Evolutionary conservation across 2,113 vertebrate species (phyloP), one percentile per base, ranked within the genome.

Genomic region (Riparia riparia): DNA sequence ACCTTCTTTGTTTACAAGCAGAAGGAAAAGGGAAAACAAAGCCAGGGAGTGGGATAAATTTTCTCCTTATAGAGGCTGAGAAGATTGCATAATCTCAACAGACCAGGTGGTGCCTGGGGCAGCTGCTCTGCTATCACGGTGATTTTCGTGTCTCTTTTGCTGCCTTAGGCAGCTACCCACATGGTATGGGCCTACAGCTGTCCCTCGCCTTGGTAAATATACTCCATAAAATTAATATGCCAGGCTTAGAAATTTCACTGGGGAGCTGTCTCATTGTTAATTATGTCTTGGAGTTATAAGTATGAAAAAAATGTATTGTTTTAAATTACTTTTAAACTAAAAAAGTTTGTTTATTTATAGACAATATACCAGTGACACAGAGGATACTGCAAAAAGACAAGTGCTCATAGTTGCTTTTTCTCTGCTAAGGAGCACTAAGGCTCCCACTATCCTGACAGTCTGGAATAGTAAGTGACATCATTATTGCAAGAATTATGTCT

Each of bases 381-480:
- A 45, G 29, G 31, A n/a, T 14, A 16, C 21, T 15, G 12, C 22
- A 88, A 53, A 63, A 47, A 83, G 14, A 29, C 0, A 6, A 37
- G 18, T 19, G n/a, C 10, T 42, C 4, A 10, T 26, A 17, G 39
- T 2, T 60, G 39, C 15, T 49, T 18, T 26, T 17, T 68, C 14
- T 31, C 29, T 47, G 5, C 51, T 63, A 57, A 57, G 37, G 37
- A 53, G 11, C 21, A 41, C 4, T 41, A 17, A 66, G 14, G 12
- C 1, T 12, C 18, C 42, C n/a, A 21, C 21, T 0, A 0, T 32
- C 37, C 49, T 79, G 44, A 57, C 4, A 96, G 84, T 94, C 71
- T 86, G 74, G 77, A 82, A 94, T 92, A 93, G 65, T 69, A 93
- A 95, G 73, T 77, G 78, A 70, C 82, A 96, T 49, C 9, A 4